A percentile compares a stretch with the other conserved stretches of the same genome.
Conservation (phyloP, 1,140 invertebrate species). For the Bombus turneri region DNA sequence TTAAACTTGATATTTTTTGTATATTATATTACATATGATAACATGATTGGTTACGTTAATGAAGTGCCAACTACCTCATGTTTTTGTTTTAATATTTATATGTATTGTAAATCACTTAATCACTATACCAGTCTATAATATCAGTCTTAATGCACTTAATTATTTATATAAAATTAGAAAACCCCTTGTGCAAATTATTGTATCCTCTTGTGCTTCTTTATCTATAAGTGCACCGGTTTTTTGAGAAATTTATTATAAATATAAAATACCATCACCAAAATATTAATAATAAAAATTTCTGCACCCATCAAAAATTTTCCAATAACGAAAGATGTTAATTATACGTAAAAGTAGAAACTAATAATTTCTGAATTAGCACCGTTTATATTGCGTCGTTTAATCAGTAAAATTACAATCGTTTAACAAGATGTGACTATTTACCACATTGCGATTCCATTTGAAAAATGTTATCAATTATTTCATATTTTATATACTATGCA, state of each 20-base stretch:
- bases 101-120: constrained; percentile 18
- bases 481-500: background rate
- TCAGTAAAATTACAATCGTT: no score
- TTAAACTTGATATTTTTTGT: background rate
- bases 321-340: background rate
- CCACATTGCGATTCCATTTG: background rate
- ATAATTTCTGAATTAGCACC: constrained; percentile 29
- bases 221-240: background rate
- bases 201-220: background rate
- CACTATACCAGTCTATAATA: constrained; percentile 42
- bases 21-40: background rate
- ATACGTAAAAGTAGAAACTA: background rate
- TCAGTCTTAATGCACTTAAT: constrained; percentile 35
- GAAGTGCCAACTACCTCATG: background rate
- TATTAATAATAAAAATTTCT: background rate
- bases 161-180: constrained; percentile 2
- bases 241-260: background rate
- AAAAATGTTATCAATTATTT: background rate
- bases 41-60: background rate
- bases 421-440: background rate
- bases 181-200: background rate
- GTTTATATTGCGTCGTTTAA: background rate
- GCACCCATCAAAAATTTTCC: background rate
- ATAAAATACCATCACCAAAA: background rate
- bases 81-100: background rate